Evolutionary conservation across 2,797 vertebrate species (phyloP), one percentile per base, ranked within the genome.

Genomic region (Neomorphus geoffroyi): DNA sequence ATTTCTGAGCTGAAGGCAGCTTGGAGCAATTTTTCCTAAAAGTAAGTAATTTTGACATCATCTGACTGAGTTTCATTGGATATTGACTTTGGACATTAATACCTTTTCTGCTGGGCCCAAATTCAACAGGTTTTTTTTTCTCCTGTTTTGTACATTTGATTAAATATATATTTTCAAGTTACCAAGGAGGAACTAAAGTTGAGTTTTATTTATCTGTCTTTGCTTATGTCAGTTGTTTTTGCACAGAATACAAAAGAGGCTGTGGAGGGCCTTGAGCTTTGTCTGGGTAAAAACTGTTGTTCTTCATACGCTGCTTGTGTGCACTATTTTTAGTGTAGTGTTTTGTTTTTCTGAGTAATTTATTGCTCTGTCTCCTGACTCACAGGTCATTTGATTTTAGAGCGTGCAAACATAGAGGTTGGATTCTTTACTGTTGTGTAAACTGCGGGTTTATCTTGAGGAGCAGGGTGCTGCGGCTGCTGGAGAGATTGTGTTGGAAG

Each of bases 341-440:
- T 77, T 95, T 95, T 92, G 67, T 61, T 94, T 78, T 91, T 46
- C 53, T 41, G 70, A 57, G 72, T 74, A 91, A 83, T 78, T 88
- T 65, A 70, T 69, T 91, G 54, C 62, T 53, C 9, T 11, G 43
- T 35, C 13, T 80, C 82, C 80, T 69, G 79, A 26, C 72, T 93
- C 41, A 1, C 2, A 9, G 54, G 62, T 92, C 91, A 79, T 69
- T 51, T 75, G 86, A 67, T 78, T 45, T 22, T 41, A 22, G 66
- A 56, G 78, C 80, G 45, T 0, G 2, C 5, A 11, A 14, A 10
- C 2, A 0, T 19, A 65, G 83, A 58, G 85, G 10, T 24, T 23
- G 88, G 77, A 60, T 66, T 66, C 83, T 84, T 80, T 10, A 3
- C 80, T 65, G 2, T 19, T 37, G 17, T 33, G 0, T 18, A 33